Base-by-base conservation (phyloP, 2,113 vertebrate genomes). In the Montifringilla adamsi region DNA sequence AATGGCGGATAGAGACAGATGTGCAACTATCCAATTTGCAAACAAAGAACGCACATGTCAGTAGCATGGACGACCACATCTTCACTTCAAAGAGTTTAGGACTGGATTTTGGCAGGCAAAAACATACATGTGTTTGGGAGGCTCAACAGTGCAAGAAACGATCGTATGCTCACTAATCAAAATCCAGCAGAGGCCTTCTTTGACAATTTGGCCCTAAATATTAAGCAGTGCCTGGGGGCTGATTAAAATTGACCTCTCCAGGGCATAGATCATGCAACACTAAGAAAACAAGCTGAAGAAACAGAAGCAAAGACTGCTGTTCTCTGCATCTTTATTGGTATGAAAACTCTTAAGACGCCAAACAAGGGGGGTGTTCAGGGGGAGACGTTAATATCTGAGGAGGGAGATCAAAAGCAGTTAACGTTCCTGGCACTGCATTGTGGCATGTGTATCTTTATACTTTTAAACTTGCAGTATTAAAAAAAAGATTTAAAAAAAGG, bases 341-440 rank as follows among this genome's bases (percentile, higher is more conserved):
- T 97, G 97, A 97, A 97, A 98, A 94, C 92, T 96, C 97, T 94
- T 93, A 81, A 80, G 94, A 98, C 63, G 96, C 96, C 96, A 83
- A 97, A 91, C 96, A 92, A 94, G 93, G 96, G 76, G 88, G 79
- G 92, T 89, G 96, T 76, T 92, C 2, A 66, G 95, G 94, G 97
- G 95, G 88, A 94, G 97, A 97, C 10, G 30, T 97, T 98, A 98
- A 98, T 98, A 98, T 98, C 97, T 97, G 84, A 97, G 96, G 96
- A 97, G 94, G 94, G 93, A 98, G 98, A 99, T 98, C 98, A 98
- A 98, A 97, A 97, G 94, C 95, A 97, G 97, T 97, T 97, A 98
- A 95, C 52, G 95, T 98, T 98, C 94, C 98, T 98, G 97, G 97
- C 97, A 88, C 90, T 91, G 95, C 89, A 93, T 33, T 95, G 95